Evolutionary conservation across 2,113 vertebrate species (phyloP).

Genomic region (Cottus gobio): DNA sequence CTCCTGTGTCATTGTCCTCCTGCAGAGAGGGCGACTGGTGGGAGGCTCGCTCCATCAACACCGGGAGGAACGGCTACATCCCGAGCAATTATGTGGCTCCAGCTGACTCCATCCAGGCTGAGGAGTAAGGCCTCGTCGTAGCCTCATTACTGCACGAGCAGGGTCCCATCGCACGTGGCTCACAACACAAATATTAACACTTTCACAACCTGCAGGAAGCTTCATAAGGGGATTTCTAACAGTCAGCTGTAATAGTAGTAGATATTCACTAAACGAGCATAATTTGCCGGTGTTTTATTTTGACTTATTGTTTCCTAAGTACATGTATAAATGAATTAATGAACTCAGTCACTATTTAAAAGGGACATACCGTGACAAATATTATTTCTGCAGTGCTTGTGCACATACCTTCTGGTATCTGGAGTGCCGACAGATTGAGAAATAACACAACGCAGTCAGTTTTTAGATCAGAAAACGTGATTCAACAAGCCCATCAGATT

Average conservation of each 20-base stretch:
- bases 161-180: conserved; percentile 32
- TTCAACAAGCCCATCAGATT: not conserved
- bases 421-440: not conserved
- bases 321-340: too few relatives aligned
- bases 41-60: conserved; percentile 99
- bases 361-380: not conserved
- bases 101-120: conserved; percentile 98
- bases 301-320: too few relatives aligned
- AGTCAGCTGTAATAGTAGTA: too few relatives aligned
- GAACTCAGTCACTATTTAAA: not conserved
- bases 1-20: conserved; percentile 28
- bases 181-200: not conserved
- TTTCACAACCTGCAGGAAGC: not conserved
- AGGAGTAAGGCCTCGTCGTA: conserved; percentile 90
- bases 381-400: not conserved
- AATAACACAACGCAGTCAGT: not conserved
- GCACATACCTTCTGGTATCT: not conserved
- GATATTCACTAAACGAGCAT: too few relatives aligned
- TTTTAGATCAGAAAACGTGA: not conserved
- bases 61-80: conserved; percentile 97
- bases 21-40: conserved; percentile 99
- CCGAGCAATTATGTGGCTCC: conserved; percentile 99
- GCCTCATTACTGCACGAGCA: conserved; percentile 31
- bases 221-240: not conserved
- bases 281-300: too few relatives aligned